Base-by-base conservation (phyloP, 1,140 invertebrate species). In the Nasonia giraulti region DNA sequence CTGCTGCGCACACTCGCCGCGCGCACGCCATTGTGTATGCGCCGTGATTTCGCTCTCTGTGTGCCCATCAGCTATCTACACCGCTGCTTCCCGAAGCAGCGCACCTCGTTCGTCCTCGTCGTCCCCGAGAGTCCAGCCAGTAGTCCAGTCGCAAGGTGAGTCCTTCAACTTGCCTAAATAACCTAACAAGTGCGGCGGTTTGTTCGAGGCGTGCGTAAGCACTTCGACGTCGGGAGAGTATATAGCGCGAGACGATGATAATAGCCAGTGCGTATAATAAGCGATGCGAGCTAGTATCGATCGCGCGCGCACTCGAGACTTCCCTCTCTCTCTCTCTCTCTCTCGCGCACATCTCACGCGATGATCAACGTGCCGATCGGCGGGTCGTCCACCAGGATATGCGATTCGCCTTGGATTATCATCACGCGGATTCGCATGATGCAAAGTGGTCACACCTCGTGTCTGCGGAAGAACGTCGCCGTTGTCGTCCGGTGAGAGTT, bases 11-110 rank as follows among this genome's bases (percentile, higher is more conserved):
- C 62, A 86, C 81, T 86, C 80, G 85, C 79, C 55, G 66, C 71
- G 82, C 77, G 78, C 82, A 81, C 85, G 85, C 85, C 85, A 86
- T 86, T 86, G 82, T 80, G 85, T 82, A 68, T 86, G 78, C 50
- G 71, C 47, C 82, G 85, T 84, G 82, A 83, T 74, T 86, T 78
- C 68, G 33, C 11, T 71, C 23, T 11, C n/a, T 20, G 17, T 20
- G 55, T 62, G 55, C 55, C 20, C 55, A 62, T 4, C 55, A 62
- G 55, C 55, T 62, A 62, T 62, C 55, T 62, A 17, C 55, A 62
- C 1, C 55, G 55, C 20, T 62, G 55, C 55, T 62, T n/a, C 7
- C 10, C 27, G 66, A 23, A 68, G 23, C 68, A 31, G 68, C 12
- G 55, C 55, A 62, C 17, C 55, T 62, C 55, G 55, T n/a, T 20